phyloP scores from a whole-genome alignment of 2,797 vertebrate genomes.

The Silurus lanzhouensis region DNA sequence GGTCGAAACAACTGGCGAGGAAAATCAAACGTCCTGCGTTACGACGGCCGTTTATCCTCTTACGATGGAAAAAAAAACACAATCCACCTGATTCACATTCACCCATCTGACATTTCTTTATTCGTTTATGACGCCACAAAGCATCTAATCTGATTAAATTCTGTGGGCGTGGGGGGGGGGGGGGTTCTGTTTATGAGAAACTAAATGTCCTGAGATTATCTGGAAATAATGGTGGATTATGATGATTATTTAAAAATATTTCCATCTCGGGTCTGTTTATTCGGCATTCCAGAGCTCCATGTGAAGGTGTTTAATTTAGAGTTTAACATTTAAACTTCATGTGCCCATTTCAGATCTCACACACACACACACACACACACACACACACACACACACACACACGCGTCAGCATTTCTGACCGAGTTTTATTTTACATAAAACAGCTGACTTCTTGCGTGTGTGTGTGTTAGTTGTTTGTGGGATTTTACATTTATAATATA shows the following conservation, averaged over 20 bases:
- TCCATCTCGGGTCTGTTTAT: not conserved
- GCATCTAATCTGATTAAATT: not conserved
- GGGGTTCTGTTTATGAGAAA: not conserved
- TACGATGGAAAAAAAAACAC: not conserved
- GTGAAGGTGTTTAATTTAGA: slow-evolving; percentile 9
- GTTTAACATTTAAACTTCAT: slow-evolving; percentile 35
- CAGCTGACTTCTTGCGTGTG: not conserved
- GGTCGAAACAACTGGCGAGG: slow-evolving; percentile 14
- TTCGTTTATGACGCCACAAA: not conserved
- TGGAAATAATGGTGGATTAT: slow-evolving; percentile 19
- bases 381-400: slow-evolving; percentile 32
- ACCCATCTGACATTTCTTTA: not conserved
- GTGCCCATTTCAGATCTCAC: slow-evolving; percentile 66
- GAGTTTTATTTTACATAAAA: not conserved
- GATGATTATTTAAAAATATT: not conserved
- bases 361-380: slow-evolving; percentile 42
- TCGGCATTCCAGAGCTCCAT: not conserved
- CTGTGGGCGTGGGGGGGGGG: no score
- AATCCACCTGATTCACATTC: slow-evolving; percentile 11
- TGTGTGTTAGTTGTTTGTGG: no score
- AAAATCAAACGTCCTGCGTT: slow-evolving; percentile 5
- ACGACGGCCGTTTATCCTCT: slow-evolving; percentile 28
- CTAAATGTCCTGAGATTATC: not conserved
- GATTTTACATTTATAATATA: no score
- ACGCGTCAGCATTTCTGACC: slow-evolving; percentile 14